phyloP scores from a whole-genome alignment of 2,888 invertebrate genomes.

The Chloroclystis v-ata region DNA sequence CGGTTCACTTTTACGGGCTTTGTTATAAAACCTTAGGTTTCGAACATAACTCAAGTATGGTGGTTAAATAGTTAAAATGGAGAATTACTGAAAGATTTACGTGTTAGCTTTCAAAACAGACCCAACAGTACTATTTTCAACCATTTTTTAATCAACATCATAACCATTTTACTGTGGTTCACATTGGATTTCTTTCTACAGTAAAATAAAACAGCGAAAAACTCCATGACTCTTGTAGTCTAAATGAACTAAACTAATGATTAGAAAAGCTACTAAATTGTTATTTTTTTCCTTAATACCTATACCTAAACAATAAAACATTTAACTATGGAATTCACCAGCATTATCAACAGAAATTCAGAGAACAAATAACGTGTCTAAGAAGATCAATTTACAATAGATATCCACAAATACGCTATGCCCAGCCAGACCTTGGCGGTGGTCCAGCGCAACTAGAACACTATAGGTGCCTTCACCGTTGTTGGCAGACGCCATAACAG shows the following conservation, averaged over 20 bases:
- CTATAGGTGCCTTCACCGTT: conserved; percentile 63
- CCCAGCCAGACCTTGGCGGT: conserved; percentile 58
- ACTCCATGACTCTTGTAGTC: no score
- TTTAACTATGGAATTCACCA: not conserved
- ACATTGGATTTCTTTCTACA: no score
- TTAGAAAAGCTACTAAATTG: no score
- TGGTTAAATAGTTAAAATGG: no score
- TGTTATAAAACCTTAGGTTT: not conserved
- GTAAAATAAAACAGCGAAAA: no score
- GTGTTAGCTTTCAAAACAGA: no score
- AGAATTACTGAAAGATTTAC: no score
- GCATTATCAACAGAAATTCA: not conserved
- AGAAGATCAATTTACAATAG: conserved; percentile 37
- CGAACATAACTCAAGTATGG: not conserved
- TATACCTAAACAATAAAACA: not conserved
- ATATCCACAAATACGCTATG: conserved; percentile 46
- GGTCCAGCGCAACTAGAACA: conserved; percentile 67
- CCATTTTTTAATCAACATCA: no score
- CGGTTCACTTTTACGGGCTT: conserved; percentile 6
- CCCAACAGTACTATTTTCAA: no score
- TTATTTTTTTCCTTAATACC: no score
- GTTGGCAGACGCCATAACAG: conserved; percentile 67
- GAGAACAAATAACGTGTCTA: conserved; percentile 12
- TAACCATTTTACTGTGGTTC: no score
- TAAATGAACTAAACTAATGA: no score